Conservation (phyloP, 1,140 invertebrate genomes). For the Ceratosolen fusciceps region DNA sequence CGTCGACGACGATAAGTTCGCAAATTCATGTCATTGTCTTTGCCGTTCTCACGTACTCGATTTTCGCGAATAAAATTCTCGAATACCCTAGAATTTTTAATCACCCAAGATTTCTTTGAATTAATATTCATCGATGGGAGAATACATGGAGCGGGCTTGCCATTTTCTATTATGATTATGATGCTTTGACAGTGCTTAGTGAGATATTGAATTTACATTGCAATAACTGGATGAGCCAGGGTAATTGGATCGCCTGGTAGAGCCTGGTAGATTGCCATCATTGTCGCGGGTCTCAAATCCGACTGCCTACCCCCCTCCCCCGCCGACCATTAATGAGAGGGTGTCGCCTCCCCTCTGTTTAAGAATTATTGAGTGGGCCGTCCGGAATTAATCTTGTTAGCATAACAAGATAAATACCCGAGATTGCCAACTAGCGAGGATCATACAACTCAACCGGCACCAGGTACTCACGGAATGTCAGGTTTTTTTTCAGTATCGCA, state of each 20-base stretch:
- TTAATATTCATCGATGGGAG: not conserved
- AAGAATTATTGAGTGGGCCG: not conserved
- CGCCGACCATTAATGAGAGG: not conserved
- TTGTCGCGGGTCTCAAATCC: not conserved
- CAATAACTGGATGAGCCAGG: not conserved
- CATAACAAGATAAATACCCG: constrained; percentile 1
- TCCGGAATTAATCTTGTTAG: not conserved
- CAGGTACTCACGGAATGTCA: not conserved
- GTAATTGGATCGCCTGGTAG: not conserved
- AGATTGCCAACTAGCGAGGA: not conserved
- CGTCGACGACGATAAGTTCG: constrained; percentile 4
- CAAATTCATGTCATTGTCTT: not conserved
- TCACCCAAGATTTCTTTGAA: not conserved
- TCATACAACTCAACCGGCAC: not conserved
- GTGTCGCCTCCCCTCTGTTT: not conserved
- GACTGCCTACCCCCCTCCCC: too few relatives aligned
- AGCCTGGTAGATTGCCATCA: not conserved
- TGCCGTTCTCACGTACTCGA: constrained; percentile 22
- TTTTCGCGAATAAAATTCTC: constrained; percentile 1
- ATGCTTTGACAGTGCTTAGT: not conserved
- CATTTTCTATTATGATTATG: not conserved
- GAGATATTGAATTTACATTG: not conserved
- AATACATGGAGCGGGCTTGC: not conserved
- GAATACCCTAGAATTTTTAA: not conserved
- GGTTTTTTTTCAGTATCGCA: not conserved